Percentiles rank a stretch among this genome's conserved stretches.
Conservation (phyloP, 2,888 invertebrate genomes). For the Acheta domesticus region DNA sequence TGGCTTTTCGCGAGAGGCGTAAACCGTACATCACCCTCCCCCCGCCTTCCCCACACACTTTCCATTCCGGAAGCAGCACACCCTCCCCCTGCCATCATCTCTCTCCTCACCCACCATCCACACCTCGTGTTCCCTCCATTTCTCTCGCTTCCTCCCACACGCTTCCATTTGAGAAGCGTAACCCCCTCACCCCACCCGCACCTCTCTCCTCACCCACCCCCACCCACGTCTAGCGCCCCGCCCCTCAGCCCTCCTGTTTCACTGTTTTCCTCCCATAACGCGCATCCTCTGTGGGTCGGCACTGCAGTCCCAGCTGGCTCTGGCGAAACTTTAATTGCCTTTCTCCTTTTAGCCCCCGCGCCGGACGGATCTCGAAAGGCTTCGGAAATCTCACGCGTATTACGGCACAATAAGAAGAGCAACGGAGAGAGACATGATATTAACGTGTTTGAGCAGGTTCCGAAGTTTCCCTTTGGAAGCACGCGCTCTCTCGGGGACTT, state of each 20-base stretch:
- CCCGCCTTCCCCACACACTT: too few relatives aligned
- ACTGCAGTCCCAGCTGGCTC: background rate
- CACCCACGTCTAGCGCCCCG: too few relatives aligned
- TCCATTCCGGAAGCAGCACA: too few relatives aligned
- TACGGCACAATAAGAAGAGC: conserved; percentile 3
- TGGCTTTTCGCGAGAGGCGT: too few relatives aligned
- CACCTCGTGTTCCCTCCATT: too few relatives aligned
- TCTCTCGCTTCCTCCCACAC: too few relatives aligned
- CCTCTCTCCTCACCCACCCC: too few relatives aligned
- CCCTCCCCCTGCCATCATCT: too few relatives aligned
- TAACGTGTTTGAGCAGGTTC: conserved; percentile 18
- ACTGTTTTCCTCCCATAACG: conserved; percentile 11
- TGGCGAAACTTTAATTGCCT: conserved; percentile 3
- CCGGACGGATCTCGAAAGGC: background rate
- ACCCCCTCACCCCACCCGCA: too few relatives aligned
- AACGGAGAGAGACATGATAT: conserved; percentile 18
- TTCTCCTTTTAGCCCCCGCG: background rate
- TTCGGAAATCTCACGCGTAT: conserved; percentile 11
- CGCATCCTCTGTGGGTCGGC: background rate
- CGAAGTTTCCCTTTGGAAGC: background rate
- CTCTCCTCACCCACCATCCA: too few relatives aligned
- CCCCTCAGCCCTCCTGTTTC: background rate
- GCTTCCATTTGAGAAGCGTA: too few relatives aligned
- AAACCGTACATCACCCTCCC: too few relatives aligned
- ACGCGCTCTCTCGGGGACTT: background rate